A percentile compares a stretch with the other conserved stretches of the same genome.
phyloP scores from a whole-genome alignment of 2,888 invertebrate species.

The Malthinus seriepunctatus region DNA sequence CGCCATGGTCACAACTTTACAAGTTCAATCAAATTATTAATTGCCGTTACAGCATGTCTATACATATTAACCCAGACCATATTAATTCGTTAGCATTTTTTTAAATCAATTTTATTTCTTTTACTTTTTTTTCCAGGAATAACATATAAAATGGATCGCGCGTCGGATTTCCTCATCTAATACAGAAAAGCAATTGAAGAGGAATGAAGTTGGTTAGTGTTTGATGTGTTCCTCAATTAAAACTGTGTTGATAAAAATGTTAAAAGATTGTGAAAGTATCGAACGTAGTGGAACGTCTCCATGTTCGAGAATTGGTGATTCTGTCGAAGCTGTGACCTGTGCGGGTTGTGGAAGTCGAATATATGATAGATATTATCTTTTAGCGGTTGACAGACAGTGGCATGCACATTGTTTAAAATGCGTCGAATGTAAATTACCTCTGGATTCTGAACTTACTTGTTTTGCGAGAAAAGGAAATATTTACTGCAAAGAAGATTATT shows the following conservation, averaged over 20 bases:
- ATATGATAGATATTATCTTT: conserved; percentile 70
- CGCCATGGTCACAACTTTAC: neutral
- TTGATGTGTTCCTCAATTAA: neutral
- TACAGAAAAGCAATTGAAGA: neutral
- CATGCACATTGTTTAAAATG: conserved; percentile 84
- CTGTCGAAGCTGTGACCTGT: conserved; percentile 53
- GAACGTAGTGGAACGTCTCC: conserved; percentile 55
- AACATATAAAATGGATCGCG: conserved; percentile 4
- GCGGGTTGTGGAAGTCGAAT: conserved; percentile 67
- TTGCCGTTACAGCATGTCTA: neutral
- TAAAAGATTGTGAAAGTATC: conserved; percentile 70
- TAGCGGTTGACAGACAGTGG: conserved; percentile 89
- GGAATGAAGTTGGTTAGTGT: neutral
- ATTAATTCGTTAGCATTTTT: too few species aligned
- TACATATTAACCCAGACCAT: too few species aligned
- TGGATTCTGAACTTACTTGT: conserved; percentile 87
- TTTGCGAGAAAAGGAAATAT: conserved; percentile 88
- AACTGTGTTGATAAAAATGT: conserved; percentile 53
- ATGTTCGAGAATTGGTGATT: conserved; percentile 52
- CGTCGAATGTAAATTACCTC: conserved; percentile 80
- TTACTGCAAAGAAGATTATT: conserved; percentile 94
- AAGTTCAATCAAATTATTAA: conserved; percentile 10
- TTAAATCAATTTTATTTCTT: too few species aligned
- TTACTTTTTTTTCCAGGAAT: conserved; percentile 4
- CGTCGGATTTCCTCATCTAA: neutral